A percentile compares a stretch with the other conserved stretches of the same genome.
Evolutionary conservation across 1,140 invertebrate species (phyloP).

Genomic region (Drosophila obscura): DNA sequence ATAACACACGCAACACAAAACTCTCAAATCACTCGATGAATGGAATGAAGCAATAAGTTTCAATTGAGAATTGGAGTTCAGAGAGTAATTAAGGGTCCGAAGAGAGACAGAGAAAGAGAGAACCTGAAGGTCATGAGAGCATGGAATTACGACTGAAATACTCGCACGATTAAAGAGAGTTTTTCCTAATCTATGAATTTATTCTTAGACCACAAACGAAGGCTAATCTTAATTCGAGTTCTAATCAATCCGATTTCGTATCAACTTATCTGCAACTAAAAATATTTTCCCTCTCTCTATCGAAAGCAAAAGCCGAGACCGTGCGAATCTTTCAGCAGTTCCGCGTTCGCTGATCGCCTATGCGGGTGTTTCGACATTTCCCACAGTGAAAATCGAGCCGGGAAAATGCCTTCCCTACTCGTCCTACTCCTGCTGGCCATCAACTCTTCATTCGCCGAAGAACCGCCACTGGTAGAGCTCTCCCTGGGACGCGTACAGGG

Average conservation of each 20-base stretch:
- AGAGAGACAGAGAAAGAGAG: conserved; percentile 1
- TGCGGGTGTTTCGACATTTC: conserved; percentile 48
- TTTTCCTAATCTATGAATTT: conserved; percentile 18
- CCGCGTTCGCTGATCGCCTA: conserved; percentile 23
- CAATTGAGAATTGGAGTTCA: conserved; percentile 59
- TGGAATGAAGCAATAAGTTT: conserved; percentile 68
- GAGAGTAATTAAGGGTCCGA: conserved; percentile 17
- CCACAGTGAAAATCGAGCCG: conserved; percentile 14
- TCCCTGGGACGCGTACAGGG: conserved; percentile 84
- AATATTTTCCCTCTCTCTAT: conserved; percentile 20
- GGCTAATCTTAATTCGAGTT: conserved; percentile 14
- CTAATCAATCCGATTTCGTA: conserved; percentile 38
- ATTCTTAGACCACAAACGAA: conserved; percentile 17
- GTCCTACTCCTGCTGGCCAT: background rate
- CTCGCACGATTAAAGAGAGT: background rate
- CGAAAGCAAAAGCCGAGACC: conserved; percentile 6
- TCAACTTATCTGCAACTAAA: conserved; percentile 35
- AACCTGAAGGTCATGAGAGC: conserved; percentile 43
- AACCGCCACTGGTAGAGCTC: conserved; percentile 60
- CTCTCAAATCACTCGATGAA: conserved; percentile 25
- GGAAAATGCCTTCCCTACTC: conserved; percentile 28
- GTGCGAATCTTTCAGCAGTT: conserved; percentile 55
- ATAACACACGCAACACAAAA: conserved; percentile 25
- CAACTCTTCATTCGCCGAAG: background rate
- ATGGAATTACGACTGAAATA: background rate